A percentile compares a stretch with the other conserved stretches of the same genome.
Conservation (phyloP, 2,888 invertebrate genomes). For the Cyaniris semiargus region DNA sequence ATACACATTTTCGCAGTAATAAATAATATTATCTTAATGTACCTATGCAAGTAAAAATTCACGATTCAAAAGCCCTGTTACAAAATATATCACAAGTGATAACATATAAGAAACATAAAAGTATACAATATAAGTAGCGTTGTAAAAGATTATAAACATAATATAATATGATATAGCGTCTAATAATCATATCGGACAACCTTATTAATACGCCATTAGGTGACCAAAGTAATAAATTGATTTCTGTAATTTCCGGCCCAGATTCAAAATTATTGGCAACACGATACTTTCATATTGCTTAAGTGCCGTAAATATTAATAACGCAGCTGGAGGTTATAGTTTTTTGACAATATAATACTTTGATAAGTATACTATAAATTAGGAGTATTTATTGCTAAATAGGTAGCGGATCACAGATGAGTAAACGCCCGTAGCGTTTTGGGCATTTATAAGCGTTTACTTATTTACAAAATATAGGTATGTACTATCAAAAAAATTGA, state of each 20-base stretch:
- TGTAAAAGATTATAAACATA: background rate
- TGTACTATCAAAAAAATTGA: no score
- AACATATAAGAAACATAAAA: no score
- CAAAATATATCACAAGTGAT: no score
- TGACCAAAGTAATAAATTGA: conserved; percentile 13
- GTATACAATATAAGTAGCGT: no score
- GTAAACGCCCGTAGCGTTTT: background rate
- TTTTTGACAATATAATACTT: background rate
- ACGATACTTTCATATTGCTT: conserved; percentile 11
- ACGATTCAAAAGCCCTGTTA: no score
- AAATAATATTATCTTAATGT: no score
- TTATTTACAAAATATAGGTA: no score
- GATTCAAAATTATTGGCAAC: conserved; percentile 8
- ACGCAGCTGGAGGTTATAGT: background rate
- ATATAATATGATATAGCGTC: background rate
- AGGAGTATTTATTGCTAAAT: no score
- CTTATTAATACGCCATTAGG: conserved; percentile 14
- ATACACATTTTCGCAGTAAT: no score
- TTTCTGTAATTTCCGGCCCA: conserved; percentile 13
- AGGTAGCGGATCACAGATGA: background rate
- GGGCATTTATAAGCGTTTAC: no score
- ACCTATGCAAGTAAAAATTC: no score
- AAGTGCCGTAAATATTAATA: background rate
- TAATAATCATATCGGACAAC: background rate
- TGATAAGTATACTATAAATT: background rate